Percentiles rank a stretch among this genome's conserved stretches.
Conservation (phyloP, 2,888 invertebrate species). For the Campoletis raptor region DNA sequence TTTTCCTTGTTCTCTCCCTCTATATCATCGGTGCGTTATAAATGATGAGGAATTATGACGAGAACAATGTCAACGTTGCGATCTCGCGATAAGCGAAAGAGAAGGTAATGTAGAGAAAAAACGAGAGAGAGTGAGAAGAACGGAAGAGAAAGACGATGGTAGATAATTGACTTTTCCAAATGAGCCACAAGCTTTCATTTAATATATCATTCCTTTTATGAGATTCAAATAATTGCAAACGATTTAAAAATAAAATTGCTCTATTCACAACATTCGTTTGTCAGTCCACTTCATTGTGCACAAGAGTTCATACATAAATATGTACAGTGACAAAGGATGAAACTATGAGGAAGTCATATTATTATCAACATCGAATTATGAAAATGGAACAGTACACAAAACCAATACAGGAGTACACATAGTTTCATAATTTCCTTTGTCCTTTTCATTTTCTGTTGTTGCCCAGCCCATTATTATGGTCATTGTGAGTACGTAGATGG, state of each 20-base stretch:
- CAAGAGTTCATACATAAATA: background rate
- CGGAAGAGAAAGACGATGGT: background rate
- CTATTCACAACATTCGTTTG: conserved; percentile 20
- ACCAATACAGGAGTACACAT: background rate
- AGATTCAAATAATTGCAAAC: conserved; percentile 18
- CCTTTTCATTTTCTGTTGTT: conserved; percentile 5
- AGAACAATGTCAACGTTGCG: conserved; percentile 50
- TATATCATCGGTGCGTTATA: conserved; percentile 46
- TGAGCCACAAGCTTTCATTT: conserved; percentile 19
- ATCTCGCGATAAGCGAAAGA: conserved; percentile 9
- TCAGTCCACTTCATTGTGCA: conserved; percentile 11
- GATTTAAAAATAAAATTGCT: conserved; percentile 26
- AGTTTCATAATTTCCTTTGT: conserved; percentile 35
- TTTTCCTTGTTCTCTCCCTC: conserved; percentile 8
- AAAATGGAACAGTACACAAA: conserved; percentile 31
- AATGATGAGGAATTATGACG: conserved; percentile 60
- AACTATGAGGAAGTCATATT: conserved; percentile 39
- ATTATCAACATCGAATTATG: conserved; percentile 40
- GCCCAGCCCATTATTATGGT: background rate
- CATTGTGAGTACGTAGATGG: background rate
- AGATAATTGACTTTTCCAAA: conserved; percentile 48
- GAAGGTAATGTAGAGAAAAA: conserved; percentile 14
- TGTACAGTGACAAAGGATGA: background rate
- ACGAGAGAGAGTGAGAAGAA: conserved; percentile 34
- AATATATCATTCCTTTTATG: conserved; percentile 36